phyloP scores from a whole-genome alignment of 1,140 invertebrate genomes.

The Brachionus rubens region DNA sequence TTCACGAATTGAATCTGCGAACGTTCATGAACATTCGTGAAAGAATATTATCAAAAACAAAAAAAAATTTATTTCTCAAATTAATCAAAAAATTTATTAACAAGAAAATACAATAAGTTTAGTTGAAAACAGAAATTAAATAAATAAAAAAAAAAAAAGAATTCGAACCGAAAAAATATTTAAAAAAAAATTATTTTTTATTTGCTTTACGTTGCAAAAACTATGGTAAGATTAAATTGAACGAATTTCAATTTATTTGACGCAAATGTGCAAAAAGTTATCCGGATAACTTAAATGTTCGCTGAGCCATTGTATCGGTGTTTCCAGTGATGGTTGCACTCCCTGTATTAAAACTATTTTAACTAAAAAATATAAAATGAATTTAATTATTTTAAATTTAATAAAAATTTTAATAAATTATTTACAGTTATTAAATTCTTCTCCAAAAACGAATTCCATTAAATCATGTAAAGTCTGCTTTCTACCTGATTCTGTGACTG shows the following conservation, averaged over 20 bases:
- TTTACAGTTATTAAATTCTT: slow-evolving; percentile 51
- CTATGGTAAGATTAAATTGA: too few relatives aligned
- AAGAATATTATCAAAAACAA: too few relatives aligned
- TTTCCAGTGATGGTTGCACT: slow-evolving; percentile 76
- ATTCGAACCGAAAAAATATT: too few relatives aligned
- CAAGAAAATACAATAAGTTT: too few relatives aligned
- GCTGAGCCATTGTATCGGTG: slow-evolving; percentile 93
- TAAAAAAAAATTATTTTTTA: too few relatives aligned
- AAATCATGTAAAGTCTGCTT: slow-evolving; percentile 53
- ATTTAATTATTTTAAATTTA: slow-evolving; percentile 46
- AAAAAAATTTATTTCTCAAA: too few relatives aligned
- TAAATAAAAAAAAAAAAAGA: too few relatives aligned
- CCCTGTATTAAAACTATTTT: slow-evolving; percentile 78
- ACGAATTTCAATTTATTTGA: slow-evolving; percentile 45
- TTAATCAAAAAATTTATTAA: too few relatives aligned
- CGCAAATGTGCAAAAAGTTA: slow-evolving; percentile 83
- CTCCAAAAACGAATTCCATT: slow-evolving; percentile 47
- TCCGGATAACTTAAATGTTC: slow-evolving; percentile 97
- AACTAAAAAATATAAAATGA: slow-evolving; percentile 47
- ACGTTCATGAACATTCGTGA: too few relatives aligned
- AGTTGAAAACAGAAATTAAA: too few relatives aligned
- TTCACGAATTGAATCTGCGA: too few relatives aligned
- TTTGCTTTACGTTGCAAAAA: too few relatives aligned
- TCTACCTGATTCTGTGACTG: slow-evolving; percentile 54
- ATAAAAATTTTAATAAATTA: slow-evolving; percentile 47